Evolutionary conservation across 2,888 invertebrate genomes (phyloP), one percentile per base, ranked within the genome.

Genomic region (Myathropa florea): DNA sequence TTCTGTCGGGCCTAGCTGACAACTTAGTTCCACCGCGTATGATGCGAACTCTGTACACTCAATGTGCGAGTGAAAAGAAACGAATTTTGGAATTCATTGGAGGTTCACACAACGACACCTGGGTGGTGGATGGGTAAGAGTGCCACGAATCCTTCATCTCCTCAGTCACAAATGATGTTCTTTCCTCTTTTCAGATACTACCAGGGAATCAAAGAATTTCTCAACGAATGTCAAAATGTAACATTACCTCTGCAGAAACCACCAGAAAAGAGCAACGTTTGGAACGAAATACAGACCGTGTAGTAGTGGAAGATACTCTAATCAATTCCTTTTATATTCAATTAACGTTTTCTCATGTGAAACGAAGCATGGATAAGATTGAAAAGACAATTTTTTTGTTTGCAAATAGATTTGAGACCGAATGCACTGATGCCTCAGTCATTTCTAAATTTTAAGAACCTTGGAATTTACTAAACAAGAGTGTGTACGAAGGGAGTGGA

Each of bases 71-170:
- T 86, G 92, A 94, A 24, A 94, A 95, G 89, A 98, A 98, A 93
- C 95, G 96, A 88, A 93, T 98, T 60, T 93, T 96, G 24, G 95
- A 96, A 90, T 94, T 98, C 92, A 95, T 95, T 2, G 95, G 95
- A 23, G 98, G 98, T 1, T 97, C 97, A 0, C 98, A 99, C 92
- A 98, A 98, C 90, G 98, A 98, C 92, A 98, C 98, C 0, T 98
- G 98, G 98, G 96, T 96, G 82, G 95, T 96, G 89, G 95, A 96
- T 84, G 97, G 97, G 87, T 98, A n/a, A n/a, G 97, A 85, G 88
- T 71, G 23, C 24, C 6, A 18, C n/a, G 4, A 46, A 0, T 24
- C 55, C 4, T n/a, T n/a, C n/a, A n/a, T n/a, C n/a, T n/a, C n/a
- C n/a, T n/a, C n/a, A n/a, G n/a, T n/a, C n/a, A n/a, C n/a, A n/a